Evolutionary conservation across 2,113 vertebrate species (phyloP), one percentile per base, ranked within the genome.

Genomic region (Muscicapa adusta): DNA sequence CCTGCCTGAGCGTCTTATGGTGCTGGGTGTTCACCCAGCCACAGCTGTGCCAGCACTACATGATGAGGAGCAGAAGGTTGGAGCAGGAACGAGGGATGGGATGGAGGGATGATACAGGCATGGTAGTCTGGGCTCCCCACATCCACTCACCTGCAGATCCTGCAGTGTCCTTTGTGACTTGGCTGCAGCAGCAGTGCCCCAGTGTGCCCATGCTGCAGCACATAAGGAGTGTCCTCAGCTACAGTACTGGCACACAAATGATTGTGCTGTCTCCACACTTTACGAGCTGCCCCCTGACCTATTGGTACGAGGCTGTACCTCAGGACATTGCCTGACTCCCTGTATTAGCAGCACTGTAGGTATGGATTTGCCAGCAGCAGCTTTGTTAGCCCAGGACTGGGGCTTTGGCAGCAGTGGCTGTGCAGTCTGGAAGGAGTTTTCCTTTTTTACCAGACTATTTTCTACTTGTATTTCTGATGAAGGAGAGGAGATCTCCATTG

Each of bases 171-270:
- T 58, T 43, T 17, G 13, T 56, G 53, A 20, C 31, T 18, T 68
- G 1, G 7, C 8, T 47, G 40, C 54, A 67, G 22, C 18, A 79
- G 53, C 18, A 48, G 13, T 40, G 33, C 14, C 24, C 12, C 43
- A 22, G 8, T 6, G 9, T 14, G 23, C 7, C 47, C 61, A 25
- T 24, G 26, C 23, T 18, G 13, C 33, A 66, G 40, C 3, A 9
- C 34, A 19, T 4, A 14, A 2, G 3, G 42, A 38, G 28, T 8
- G 12, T 29, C 5, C 66, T 38, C n/a, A 47, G 25, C n/a, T 6
- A 6, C 0, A 0, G 15, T 10, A 42, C 12, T 7, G 28, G 18
- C 53, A 67, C 34, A 54, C 2, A 54, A 36, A 60, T 33, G 34
- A 10, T 7, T 48, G 31, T 43, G 19, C 13, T 54, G 3, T 15